Evolutionary conservation across 35 echinoderm and acorn worm genomes (phyloP).

Genomic region (Apostichopus parvimensis): DNA sequence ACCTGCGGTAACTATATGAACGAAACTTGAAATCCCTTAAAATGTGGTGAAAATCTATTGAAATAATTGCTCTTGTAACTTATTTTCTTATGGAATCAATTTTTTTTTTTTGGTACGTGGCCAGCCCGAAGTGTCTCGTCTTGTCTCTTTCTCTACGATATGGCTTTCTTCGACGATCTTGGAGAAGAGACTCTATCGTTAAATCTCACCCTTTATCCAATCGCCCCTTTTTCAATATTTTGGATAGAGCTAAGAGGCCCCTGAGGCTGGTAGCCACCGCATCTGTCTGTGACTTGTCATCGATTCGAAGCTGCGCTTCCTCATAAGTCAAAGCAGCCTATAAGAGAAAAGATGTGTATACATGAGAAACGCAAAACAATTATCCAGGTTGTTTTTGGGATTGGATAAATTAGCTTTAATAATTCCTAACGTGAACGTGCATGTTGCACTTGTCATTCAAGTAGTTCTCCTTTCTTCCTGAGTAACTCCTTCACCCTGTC

Average conservation of each 20-base stretch:
- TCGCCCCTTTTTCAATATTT: slow-evolving; percentile 79
- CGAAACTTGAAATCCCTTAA: too few relatives aligned
- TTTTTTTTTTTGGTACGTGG: too few relatives aligned
- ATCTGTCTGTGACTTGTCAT: slow-evolving; percentile 85
- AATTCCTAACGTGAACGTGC: too few relatives aligned
- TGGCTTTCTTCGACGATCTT: background rate
- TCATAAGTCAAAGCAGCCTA: slow-evolving; percentile 94
- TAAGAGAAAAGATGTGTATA: background rate
- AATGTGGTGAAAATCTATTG: too few relatives aligned
- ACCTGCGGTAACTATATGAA: too few relatives aligned
- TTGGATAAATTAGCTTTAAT: too few relatives aligned
- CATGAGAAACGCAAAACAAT: too few relatives aligned
- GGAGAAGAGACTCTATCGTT: background rate
- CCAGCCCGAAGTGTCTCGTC: background rate
- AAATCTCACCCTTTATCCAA: slow-evolving; percentile 84
- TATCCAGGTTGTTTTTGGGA: too few relatives aligned
- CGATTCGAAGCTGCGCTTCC: slow-evolving; percentile 89
- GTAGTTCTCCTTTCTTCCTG: too few relatives aligned
- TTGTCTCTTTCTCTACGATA: background rate
- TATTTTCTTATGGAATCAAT: too few relatives aligned
- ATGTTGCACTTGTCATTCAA: too few relatives aligned
- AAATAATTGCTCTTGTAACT: background rate
- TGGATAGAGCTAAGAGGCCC: slow-evolving; percentile 77
- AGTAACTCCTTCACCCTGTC: too few relatives aligned
- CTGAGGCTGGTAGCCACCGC: slow-evolving; percentile 71